Evolutionary conservation across 1,140 invertebrate genomes (phyloP).

Genomic region (Zaprionus tsacasi): DNA sequence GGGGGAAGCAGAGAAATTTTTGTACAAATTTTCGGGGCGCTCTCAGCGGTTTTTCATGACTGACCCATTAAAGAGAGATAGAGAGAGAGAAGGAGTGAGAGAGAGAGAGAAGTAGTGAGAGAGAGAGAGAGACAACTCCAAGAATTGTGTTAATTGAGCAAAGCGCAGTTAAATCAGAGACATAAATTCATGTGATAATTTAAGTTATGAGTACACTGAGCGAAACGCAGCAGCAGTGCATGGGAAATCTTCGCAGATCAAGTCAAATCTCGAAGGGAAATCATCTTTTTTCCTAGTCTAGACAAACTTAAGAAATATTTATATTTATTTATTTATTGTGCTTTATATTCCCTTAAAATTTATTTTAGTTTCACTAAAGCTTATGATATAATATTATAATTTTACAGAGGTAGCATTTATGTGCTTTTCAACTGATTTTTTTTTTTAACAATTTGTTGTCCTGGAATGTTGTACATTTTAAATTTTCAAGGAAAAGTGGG

Average conservation of each 20-base stretch:
- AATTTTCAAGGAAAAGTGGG: no score
- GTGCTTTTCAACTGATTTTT: no score
- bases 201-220: background rate
- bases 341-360: no score
- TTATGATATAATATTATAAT: no score
- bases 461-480: no score
- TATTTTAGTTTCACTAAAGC: no score
- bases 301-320: no score
- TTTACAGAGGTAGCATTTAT: no score
- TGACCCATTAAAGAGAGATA: background rate
- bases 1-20: constrained; percentile 7
- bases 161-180: background rate
- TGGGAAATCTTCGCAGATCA: no score
- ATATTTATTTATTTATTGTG: no score
- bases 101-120: background rate
- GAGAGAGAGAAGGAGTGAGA: no score
- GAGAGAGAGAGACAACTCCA: background rate
- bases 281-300: background rate
- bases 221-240: background rate
- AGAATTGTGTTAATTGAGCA: constrained; percentile 12
- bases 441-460: no score
- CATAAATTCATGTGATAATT: constrained; percentile 7
- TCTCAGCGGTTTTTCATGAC: constrained; percentile 10
- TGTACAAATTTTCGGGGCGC: background rate
- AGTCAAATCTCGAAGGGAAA: background rate